These are phyloP conservation scores for Harpalus rubripes DNA, from an alignment of 2,888 invertebrate genomes.

Conservation along the genomic window DNA sequence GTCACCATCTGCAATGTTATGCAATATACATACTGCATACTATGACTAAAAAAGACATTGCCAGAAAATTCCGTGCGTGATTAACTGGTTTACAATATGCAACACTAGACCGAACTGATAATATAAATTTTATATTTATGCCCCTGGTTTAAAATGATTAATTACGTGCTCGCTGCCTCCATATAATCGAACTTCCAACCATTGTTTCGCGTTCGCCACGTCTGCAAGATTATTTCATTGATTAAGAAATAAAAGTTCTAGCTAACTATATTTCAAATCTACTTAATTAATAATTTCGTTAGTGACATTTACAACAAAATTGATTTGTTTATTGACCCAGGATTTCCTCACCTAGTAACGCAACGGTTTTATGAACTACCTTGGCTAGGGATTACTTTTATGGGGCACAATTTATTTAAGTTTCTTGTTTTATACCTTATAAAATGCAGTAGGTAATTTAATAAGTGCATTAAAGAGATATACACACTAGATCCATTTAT, in stretches of 20 bases:
- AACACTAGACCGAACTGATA: constrained; percentile 37
- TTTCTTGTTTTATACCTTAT: constrained; percentile 3
- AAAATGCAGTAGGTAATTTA: neutral
- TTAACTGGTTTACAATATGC: constrained; percentile 15
- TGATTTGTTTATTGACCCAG: constrained; percentile 7
- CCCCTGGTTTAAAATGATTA: constrained; percentile 54
- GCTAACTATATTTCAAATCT: constrained; percentile 22
- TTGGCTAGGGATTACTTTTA: neutral
- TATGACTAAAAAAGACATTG: constrained; percentile 15
- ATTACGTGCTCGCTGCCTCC: constrained; percentile 47
- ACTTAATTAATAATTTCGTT: constrained; percentile 35
- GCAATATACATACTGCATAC: neutral
- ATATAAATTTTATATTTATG: constrained; percentile 62
- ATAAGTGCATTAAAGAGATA: neutral
- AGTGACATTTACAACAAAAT: constrained; percentile 37
- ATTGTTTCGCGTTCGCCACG: constrained; percentile 45
- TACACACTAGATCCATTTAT: neutral
- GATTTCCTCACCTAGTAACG: constrained; percentile 1
- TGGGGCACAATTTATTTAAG: constrained; percentile 2
- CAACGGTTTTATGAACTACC: neutral
- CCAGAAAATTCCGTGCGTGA: neutral
- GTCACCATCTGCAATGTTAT: no score
- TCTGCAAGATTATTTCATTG: constrained; percentile 44
- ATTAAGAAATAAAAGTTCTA: constrained; percentile 52
- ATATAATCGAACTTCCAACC: constrained; percentile 33